phyloP scores from a whole-genome alignment of 2,888 invertebrate species.

The Stenolophus ochropezus region DNA sequence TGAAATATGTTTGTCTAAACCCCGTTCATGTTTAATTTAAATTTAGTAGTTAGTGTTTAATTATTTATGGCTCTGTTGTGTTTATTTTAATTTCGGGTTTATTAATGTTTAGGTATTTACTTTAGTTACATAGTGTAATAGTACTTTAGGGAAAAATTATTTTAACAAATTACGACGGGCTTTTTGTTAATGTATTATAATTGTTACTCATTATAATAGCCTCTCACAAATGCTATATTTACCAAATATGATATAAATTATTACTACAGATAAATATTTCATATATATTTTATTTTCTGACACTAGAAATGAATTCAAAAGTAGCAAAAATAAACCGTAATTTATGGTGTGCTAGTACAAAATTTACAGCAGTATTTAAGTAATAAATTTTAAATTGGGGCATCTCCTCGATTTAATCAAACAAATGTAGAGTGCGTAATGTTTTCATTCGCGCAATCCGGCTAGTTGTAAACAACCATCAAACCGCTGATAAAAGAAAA shows the following conservation, averaged over 20 bases:
- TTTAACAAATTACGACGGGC: background rate
- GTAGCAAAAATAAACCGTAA: background rate
- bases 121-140: slow-evolving; percentile 1
- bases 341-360: background rate
- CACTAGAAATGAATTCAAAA: background rate
- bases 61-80: slow-evolving; percentile 43
- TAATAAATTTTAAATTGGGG: slow-evolving; percentile 20
- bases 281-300: background rate
- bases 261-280: too few species aligned
- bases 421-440: background rate
- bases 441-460: background rate
- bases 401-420: slow-evolving; percentile 40
- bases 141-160: slow-evolving; percentile 17
- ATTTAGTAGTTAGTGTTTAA: slow-evolving; percentile 45
- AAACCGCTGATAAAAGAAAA: slow-evolving; percentile 32
- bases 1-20: slow-evolving; percentile 36
- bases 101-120: slow-evolving; percentile 41
- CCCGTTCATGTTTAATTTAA: slow-evolving; percentile 46
- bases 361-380: background rate
- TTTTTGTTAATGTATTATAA: background rate
- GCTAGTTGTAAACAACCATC: slow-evolving; percentile 25
- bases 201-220: background rate
- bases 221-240: background rate
- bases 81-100: slow-evolving; percentile 41
- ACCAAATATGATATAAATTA: too few species aligned